phyloP scores from a whole-genome alignment of 2,888 invertebrate species.

The Andrena trimmerana region DNA sequence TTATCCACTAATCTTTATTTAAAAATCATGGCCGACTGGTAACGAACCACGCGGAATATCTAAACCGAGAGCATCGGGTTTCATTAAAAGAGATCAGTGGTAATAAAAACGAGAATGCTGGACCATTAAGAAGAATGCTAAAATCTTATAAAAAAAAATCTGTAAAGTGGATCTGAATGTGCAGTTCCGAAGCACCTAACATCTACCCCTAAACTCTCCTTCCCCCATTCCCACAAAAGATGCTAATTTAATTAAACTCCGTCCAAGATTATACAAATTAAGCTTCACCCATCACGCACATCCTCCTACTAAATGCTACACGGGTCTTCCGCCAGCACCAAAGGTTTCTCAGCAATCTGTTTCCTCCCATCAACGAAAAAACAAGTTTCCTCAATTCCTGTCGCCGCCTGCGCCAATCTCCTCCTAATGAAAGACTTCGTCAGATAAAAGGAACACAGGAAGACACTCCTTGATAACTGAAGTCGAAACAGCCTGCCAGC shows the following conservation, averaged over 20 bases:
- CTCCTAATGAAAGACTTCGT: neutral
- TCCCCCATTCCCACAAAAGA: neutral
- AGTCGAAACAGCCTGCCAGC: neutral
- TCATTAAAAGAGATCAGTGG: neutral
- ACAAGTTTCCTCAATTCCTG: neutral
- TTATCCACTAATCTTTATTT: conserved; percentile 24
- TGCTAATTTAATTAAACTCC: neutral
- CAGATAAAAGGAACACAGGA: neutral
- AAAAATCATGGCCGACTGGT: neutral
- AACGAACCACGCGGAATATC: neutral
- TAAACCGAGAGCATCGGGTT: neutral
- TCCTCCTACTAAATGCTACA: too few relatives aligned
- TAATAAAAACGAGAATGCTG: neutral
- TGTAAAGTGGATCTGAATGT: neutral
- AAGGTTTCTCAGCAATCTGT: neutral
- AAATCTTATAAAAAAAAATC: neutral
- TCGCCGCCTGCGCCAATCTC: neutral
- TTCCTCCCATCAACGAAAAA: neutral
- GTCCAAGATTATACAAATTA: neutral
- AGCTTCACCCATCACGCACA: neutral
- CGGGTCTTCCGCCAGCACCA: too few relatives aligned
- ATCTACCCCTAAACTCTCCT: neutral
- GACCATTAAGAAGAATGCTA: neutral
- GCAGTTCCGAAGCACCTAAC: neutral
- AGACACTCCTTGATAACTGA: neutral